A percentile compares a stretch with the other conserved stretches of the same genome.
These are phyloP conservation scores for Micronycteris hirsuta DNA, from an alignment of 2,113 vertebrate genomes.

Conservation along the genomic window DNA sequence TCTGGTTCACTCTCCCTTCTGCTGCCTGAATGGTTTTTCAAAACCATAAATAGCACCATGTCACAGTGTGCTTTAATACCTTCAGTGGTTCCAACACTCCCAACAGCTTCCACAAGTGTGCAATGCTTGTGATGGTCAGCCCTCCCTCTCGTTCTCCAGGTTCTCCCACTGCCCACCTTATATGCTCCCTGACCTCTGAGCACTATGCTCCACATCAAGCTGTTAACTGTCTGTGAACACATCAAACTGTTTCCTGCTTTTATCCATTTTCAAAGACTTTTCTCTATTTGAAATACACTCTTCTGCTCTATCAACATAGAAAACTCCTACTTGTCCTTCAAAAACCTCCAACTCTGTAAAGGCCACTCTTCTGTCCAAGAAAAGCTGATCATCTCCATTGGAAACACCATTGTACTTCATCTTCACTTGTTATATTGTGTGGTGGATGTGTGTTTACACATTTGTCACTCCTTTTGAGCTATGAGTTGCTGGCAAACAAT, in stretches of 20 bases:
- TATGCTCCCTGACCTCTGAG: background rate
- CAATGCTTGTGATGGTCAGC: fast-evolving
- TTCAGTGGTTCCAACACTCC: background rate
- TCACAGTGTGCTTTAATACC: background rate
- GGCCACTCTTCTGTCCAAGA: background rate
- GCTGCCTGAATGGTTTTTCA: background rate
- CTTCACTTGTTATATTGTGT: no score
- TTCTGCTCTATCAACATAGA: background rate
- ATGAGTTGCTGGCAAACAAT: background rate
- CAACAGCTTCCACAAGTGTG: background rate
- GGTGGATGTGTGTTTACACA: fast-evolving
- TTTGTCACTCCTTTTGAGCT: background rate
- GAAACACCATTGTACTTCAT: no score
- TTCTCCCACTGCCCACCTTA: fast-evolving
- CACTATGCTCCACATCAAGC: background rate
- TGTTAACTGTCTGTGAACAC: fast-evolving
- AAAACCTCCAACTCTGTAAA: background rate
- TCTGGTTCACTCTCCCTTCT: background rate
- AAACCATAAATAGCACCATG: background rate
- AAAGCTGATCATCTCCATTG: background rate
- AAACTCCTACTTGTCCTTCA: background rate
- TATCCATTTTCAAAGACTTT: background rate
- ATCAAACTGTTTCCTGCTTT: background rate
- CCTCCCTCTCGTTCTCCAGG: background rate
- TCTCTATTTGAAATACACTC: background rate